Percentiles rank a stretch among this genome's conserved stretches.
Conservation (phyloP, 2,888 invertebrate species). For the Ecdyonurus torrentis region DNA sequence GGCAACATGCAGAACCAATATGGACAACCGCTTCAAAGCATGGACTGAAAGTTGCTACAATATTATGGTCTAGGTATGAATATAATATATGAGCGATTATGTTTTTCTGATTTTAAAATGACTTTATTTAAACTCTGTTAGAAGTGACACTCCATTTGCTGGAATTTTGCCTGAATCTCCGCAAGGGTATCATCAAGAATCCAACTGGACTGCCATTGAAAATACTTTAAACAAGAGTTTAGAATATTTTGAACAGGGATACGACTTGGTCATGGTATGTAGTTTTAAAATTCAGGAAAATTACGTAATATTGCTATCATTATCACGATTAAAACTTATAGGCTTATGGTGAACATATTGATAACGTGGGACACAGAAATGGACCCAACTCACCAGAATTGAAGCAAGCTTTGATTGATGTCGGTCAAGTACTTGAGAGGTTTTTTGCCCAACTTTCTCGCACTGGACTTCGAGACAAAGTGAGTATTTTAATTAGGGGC, state of each 20-base stretch:
- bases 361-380: constrained; percentile 20
- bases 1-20: constrained; percentile 20
- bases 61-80: constrained; percentile 15
- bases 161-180: constrained; percentile 16
- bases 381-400: constrained; percentile 22
- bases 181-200: constrained; percentile 14
- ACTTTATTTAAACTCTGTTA: constrained; percentile 6
- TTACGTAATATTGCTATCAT: too few species aligned
- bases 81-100: too few species aligned
- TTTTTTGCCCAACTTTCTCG: constrained; percentile 19
- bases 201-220: constrained; percentile 14
- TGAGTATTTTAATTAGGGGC: constrained; percentile 10
- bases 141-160: constrained; percentile 19
- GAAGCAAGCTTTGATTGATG: constrained; percentile 18
- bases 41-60: constrained; percentile 16
- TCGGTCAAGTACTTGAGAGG: constrained; percentile 18
- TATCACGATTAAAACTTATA: constrained; percentile 12
- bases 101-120: too few species aligned
- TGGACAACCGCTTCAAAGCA: constrained; percentile 22
- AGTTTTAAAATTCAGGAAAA: neutral
- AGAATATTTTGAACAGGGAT: constrained; percentile 16
- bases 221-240: constrained; percentile 17
- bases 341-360: constrained; percentile 20
- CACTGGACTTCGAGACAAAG: constrained; percentile 17
- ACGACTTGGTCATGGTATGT: constrained; percentile 19